Base-by-base conservation (phyloP, 1,140 invertebrate species). In the Harlomillsia oculata region DNA sequence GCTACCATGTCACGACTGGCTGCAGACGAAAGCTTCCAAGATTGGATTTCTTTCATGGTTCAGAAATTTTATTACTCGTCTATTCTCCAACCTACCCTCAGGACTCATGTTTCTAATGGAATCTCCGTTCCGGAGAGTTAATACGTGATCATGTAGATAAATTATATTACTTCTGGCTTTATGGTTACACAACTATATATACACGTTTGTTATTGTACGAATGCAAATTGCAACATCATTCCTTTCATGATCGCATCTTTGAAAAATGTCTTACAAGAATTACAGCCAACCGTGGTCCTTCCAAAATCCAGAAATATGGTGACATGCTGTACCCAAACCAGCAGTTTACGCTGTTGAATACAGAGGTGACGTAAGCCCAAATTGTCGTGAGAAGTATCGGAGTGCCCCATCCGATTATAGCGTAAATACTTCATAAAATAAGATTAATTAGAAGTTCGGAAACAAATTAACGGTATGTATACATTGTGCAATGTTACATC, bases 391-490 rank as follows among this genome's bases (percentile, higher is more conserved):
- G 58, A 13, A 74, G 51, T 8, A 74, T 45, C 4, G 74, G 73
- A 18, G 71, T 66, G 74, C 78, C 77, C 76, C 77, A 80, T 18
- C 77, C 78, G n/a, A 77, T 66, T n/a, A 68, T 30, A 53, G 76
- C 71, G 64, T 76, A 80, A 8, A 74, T 39, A 21, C 59, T 65
- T n/a, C n/a, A n/a, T n/a, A n/a, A n/a, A n/a, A 16, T 41, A 41
- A 41, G 13, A 16, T 41, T 18, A 18, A n/a, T n/a, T n/a, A n/a
- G n/a, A 60, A 21, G 32, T 43, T 13, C 9, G 16, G 20, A 8
- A 11, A 43, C 16, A 8, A 20, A 8, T 43, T 11, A 43, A 43
- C n/a, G n/a, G n/a, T n/a, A n/a, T n/a, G n/a, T n/a, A n/a, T n/a
- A n/a, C n/a, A n/a, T n/a, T n/a, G n/a, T n/a, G n/a, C n/a, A n/a